phyloP scores from a whole-genome alignment of 2,888 invertebrate species.

The Geophilus truncorum region DNA sequence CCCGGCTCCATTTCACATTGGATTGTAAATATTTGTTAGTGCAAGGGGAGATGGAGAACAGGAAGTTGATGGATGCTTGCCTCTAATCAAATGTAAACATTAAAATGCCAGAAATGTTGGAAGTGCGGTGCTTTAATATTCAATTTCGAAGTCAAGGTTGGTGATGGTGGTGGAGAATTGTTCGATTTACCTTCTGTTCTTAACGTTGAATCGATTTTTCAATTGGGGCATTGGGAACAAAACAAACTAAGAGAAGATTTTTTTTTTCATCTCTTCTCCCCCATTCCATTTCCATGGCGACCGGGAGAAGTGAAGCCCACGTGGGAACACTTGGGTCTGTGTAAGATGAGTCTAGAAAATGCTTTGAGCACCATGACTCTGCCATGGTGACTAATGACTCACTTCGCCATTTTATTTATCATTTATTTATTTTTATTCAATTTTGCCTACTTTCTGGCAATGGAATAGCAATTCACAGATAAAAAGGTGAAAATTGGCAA shows the following conservation, averaged over 20 bases:
- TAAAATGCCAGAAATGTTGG: not conserved
- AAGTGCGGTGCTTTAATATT: not conserved
- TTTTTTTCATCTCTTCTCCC: no score
- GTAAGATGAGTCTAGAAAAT: slow-evolving; percentile 9
- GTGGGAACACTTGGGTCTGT: slow-evolving; percentile 20
- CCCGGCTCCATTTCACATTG: not conserved
- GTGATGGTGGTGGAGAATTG: not conserved
- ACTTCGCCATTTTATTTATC: not conserved
- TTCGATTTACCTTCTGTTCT: not conserved
- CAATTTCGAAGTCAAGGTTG: not conserved
- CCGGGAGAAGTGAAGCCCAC: not conserved
- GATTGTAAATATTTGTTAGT: not conserved
- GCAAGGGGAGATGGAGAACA: not conserved
- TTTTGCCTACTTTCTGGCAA: no score
- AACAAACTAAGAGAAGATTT: not conserved
- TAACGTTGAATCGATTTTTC: not conserved
- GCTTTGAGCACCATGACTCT: not conserved
- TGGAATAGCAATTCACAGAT: no score
- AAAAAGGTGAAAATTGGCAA: no score
- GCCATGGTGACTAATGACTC: slow-evolving; percentile 2
- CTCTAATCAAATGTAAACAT: not conserved
- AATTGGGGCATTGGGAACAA: slow-evolving; percentile 12
- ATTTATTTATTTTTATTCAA: no score
- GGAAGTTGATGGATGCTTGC: not conserved
- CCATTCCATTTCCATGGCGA: slow-evolving; percentile 1